A percentile compares a stretch with the other conserved stretches of the same genome.
These are phyloP conservation scores for Sciurus niger DNA, from an alignment of 2,113 vertebrate species.

Conservation along the genomic window DNA sequence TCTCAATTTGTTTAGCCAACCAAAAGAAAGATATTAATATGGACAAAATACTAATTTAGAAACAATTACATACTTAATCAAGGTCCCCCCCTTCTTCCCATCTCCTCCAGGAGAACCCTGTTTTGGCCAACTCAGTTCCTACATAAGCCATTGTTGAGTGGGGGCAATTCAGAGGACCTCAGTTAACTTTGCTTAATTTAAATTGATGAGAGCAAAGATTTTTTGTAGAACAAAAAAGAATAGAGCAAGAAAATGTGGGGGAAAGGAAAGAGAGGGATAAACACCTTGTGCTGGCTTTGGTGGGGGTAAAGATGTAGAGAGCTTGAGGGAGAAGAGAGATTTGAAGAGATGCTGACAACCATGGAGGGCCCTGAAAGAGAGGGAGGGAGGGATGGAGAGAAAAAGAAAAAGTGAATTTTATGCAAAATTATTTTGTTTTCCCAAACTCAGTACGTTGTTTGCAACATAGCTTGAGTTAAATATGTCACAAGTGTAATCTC, in stretches of 20 bases:
- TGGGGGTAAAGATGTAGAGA: not conserved
- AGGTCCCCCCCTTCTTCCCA: not conserved
- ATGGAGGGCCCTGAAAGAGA: not conserved
- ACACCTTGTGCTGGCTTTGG: not conserved
- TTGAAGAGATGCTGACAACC: not conserved
- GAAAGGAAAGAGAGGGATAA: not conserved
- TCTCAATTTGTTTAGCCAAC: conserved; percentile 47
- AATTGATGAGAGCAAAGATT: not conserved
- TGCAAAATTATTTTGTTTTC: conserved; percentile 40
- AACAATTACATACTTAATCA: conserved; percentile 5
- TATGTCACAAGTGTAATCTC: not conserved
- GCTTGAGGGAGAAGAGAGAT: not conserved
- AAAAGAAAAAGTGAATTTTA: not conserved
- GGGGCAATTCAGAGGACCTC: not conserved
- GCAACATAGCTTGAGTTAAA: conserved; percentile 65
- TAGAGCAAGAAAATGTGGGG: not conserved
- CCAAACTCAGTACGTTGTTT: conserved; percentile 70
- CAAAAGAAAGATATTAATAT: conserved; percentile 16
- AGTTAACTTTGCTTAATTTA: conserved; percentile 36
- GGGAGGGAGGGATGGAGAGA: not conserved
- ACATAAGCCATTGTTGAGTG: not conserved
- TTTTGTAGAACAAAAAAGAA: not conserved
- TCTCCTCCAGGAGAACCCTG: not conserved
- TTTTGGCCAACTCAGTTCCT: not conserved
- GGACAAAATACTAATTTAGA: conserved; percentile 53